Evolutionary conservation across 2,113 vertebrate species (phyloP).

Genomic region (Equus quagga): DNA sequence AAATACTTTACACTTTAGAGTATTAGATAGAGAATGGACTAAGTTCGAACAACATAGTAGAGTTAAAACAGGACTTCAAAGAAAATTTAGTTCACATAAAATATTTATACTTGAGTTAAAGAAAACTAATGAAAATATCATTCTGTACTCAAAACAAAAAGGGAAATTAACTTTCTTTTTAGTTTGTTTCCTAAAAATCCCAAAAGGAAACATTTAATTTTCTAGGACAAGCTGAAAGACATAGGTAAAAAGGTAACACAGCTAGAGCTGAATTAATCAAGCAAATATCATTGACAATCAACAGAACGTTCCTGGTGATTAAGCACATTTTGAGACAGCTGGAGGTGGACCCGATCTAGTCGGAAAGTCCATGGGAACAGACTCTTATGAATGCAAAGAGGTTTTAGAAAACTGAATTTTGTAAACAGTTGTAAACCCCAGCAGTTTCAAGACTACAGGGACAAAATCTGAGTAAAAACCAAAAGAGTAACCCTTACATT

Average conservation of each 20-base stretch:
- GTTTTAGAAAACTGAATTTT: slow-evolving; percentile 40
- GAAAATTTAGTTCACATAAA: slow-evolving; percentile 45
- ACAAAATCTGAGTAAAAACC: slow-evolving; percentile 49
- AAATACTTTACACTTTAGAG: slow-evolving; percentile 7
- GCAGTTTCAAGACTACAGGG: slow-evolving; percentile 4
- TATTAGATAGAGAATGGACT: not conserved
- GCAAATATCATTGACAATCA: slow-evolving; percentile 64
- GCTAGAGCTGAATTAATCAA: slow-evolving; percentile 69
- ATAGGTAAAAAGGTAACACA: slow-evolving; percentile 49
- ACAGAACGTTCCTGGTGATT: slow-evolving; percentile 69
- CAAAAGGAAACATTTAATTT: slow-evolving; percentile 74
- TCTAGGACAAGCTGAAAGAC: slow-evolving; percentile 57
- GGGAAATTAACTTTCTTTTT: slow-evolving; percentile 49
- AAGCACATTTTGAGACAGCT: slow-evolving; percentile 64
- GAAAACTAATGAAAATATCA: slow-evolving; percentile 55
- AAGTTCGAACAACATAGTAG: not conserved
- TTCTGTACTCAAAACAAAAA: not conserved
- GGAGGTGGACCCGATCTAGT: slow-evolving; percentile 47
- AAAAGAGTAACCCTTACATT: not conserved
- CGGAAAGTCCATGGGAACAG: slow-evolving; percentile 41
- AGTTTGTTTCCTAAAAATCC: slow-evolving; percentile 56
- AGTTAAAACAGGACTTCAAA: slow-evolving; percentile 40
- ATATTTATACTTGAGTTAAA: slow-evolving; percentile 49
- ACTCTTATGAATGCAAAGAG: slow-evolving; percentile 50
- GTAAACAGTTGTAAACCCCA: slow-evolving; percentile 47